Evolutionary conservation across 1,140 invertebrate species (phyloP), one percentile per base, ranked within the genome.

Genomic region (Nomia melanderi): DNA sequence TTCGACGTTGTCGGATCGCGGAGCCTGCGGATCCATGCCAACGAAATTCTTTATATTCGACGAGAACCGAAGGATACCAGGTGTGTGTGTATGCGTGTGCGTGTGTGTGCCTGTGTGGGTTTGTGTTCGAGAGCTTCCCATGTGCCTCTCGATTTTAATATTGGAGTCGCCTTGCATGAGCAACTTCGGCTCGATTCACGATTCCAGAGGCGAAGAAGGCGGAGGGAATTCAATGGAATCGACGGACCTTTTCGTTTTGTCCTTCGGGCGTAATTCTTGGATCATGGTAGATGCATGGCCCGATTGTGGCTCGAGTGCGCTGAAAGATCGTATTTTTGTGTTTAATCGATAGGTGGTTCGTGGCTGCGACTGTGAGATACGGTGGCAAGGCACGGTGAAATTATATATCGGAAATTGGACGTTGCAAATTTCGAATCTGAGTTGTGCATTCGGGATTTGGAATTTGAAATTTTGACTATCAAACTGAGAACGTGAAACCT

Each of bases 11-110:
- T 54, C 44, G 33, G 31, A 53, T 56, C 74, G 60, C 62, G 50
- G 62, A 62, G 36, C 20, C 47, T n/a, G 47, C 60, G 63, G 33
- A 73, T 73, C 41, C 41, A 41, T 67, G 82, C 78, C 64, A 31
- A 50, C 17, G 27, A 27, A 50, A 74, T 74, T 73, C 67, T 56
- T 81, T 54, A 14, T 25, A 9, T 14, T 41, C 25, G 71, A 57
- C 67, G 71, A 53, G 44, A 59, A 83, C 74, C 29, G 73, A 60
- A 67, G 47, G 23, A 77, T 25, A 29, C 14, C 7, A 4, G 14
- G 17, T 8, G 17, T 39, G n/a, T 20, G 29, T 31, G 9, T 20
- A 8, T 11, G 31, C 54, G 27, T 56, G 1, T 29, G 9, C 23
- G 0, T 17, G 54, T 1, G 27, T 1, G 9, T 31, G 54, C 11